Conservation (phyloP, 1,140 invertebrate genomes). For the Pseudomyrmex concolor region DNA sequence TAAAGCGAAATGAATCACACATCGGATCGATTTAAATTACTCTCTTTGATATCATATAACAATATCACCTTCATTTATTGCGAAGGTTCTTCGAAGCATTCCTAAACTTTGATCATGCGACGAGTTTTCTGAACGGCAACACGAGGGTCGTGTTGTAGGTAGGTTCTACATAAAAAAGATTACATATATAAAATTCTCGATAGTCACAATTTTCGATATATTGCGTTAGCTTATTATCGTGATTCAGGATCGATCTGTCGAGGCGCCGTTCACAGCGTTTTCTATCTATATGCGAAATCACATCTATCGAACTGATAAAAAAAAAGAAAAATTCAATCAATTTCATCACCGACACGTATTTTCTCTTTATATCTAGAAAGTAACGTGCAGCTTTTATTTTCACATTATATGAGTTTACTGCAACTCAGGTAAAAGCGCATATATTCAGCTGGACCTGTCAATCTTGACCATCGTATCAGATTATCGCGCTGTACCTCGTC, state of each 20-base stretch:
- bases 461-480: conserved; percentile 25
- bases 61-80: conserved; percentile 38
- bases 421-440: conserved; percentile 52
- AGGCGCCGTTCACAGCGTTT: conserved; percentile 34
- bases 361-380: conserved; percentile 41
- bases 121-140: conserved; percentile 54
- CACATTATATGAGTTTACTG: conserved; percentile 5
- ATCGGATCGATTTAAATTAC: conserved; percentile 52
- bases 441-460: conserved; percentile 54
- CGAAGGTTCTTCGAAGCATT: conserved; percentile 30
- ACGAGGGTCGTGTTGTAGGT: conserved; percentile 31
- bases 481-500: conserved; percentile 33
- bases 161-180: conserved; percentile 53
- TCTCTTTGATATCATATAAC: conserved; percentile 45
- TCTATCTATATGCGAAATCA: conserved; percentile 21
- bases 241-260: conserved; percentile 9
- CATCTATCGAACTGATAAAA: conserved; percentile 42
- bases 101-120: conserved; percentile 43
- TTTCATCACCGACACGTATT: conserved; percentile 41
- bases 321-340: conserved; percentile 41
- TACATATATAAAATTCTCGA: conserved; percentile 54
- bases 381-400: not conserved
- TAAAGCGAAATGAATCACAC: conserved; percentile 64
- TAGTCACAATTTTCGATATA: conserved; percentile 18
- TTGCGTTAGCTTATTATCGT: conserved; percentile 6